phyloP scores from a whole-genome alignment of 2,113 vertebrate species.

The Phylloscopus trochiloides region DNA sequence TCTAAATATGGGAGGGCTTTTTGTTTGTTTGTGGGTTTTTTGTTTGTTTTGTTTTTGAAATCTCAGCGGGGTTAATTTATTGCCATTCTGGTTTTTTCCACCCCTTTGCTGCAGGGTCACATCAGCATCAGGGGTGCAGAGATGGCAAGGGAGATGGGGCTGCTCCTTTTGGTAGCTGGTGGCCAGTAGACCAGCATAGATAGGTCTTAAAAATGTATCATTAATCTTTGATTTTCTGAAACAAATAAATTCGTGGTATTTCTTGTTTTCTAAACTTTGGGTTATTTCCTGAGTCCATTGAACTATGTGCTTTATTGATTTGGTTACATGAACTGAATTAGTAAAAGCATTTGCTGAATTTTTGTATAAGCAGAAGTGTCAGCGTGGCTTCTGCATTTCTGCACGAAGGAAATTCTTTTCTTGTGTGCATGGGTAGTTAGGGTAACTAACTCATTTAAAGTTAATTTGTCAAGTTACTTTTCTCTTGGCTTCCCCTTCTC shows the following conservation, averaged over 20 bases:
- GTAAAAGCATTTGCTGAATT: not conserved
- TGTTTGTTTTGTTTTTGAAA: not conserved
- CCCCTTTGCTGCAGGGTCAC: not conserved
- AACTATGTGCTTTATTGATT: not conserved
- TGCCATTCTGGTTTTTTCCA: not conserved
- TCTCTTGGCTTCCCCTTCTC: not conserved
- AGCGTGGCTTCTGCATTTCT: not conserved
- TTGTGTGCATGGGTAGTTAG: not conserved
- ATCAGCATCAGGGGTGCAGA: accelerated
- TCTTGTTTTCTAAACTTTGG: not conserved
- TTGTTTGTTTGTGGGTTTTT: accelerated
- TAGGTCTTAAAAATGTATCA: not conserved
- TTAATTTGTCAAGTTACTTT: not conserved
- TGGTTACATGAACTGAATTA: not conserved
- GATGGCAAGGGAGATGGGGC: not conserved
- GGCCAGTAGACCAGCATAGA: not conserved
- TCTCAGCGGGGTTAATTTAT: not conserved
- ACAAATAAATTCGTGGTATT: not conserved
- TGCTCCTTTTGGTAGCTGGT: accelerated
- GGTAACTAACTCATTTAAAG: not conserved
- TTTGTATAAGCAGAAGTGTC: not conserved
- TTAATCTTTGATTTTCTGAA: not conserved
- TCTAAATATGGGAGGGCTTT: not conserved
- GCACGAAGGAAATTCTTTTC: not conserved
- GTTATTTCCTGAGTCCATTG: not conserved